phyloP scores from a whole-genome alignment of 2,113 vertebrate genomes.

The Trogon melanurus region DNA sequence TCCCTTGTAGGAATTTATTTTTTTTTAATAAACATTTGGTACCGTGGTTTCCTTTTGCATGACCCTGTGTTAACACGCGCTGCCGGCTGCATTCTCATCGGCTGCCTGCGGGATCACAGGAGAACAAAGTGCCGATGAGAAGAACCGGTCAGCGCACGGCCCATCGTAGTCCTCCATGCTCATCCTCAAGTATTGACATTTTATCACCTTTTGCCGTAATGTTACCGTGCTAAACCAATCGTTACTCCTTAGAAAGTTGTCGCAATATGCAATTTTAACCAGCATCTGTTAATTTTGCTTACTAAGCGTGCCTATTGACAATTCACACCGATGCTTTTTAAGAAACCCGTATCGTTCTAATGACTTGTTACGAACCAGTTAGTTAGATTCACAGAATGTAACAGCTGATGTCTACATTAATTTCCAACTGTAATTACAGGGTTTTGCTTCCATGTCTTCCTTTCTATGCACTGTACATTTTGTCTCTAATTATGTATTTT shows the following conservation, averaged over 20 bases:
- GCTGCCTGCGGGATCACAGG: constrained; percentile 74
- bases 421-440: constrained; percentile 19
- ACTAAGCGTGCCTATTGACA: neutral
- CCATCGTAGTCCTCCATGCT: neutral
- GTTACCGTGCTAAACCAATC: constrained; percentile 48
- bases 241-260: constrained; percentile 21
- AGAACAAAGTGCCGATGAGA: constrained; percentile 77
- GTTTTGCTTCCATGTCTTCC: constrained; percentile 33
- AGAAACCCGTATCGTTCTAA: neutral
- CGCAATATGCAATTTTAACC: constrained; percentile 1
- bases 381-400: neutral
- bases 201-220: constrained; percentile 51
- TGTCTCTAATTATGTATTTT: constrained; percentile 35
- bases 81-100: constrained; percentile 78
- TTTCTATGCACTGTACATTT: neutral
- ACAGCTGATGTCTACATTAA: neutral
- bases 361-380: neutral
- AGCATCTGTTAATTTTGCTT: constrained; percentile 40
- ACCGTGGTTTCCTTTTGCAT: constrained; percentile 65
- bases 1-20: constrained; percentile 88
- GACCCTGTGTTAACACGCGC: constrained; percentile 53
- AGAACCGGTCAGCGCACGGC: constrained; percentile 36
- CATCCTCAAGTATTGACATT: neutral
- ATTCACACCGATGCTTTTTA: neutral
- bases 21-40: constrained; percentile 22